Conservation (phyloP, 2,113 vertebrate genomes). For the Lepisosteus oculatus region DNA sequence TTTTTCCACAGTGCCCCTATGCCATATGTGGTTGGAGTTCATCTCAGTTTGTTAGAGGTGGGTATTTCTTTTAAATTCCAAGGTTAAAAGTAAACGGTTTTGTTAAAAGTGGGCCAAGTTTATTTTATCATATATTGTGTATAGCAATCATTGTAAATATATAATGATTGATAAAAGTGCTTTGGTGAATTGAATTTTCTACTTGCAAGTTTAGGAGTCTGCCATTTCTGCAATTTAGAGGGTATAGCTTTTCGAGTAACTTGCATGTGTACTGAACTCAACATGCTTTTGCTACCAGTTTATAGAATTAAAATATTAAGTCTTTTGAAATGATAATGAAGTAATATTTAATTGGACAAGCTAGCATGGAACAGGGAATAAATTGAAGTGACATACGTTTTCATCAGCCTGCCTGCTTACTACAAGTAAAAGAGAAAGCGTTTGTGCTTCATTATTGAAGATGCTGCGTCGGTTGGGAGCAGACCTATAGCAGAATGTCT, state of each 20-base stretch:
- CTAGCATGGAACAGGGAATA: slow-evolving; percentile 9
- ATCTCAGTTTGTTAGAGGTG: slow-evolving; percentile 95
- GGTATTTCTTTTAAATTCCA: slow-evolving; percentile 37
- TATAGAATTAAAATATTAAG: slow-evolving; percentile 13
- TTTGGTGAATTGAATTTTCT: background rate
- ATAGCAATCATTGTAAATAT: background rate
- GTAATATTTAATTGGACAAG: slow-evolving; percentile 28
- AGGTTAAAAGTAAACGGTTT: background rate
- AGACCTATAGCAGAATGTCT: slow-evolving; percentile 43
- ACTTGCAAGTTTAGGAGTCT: background rate
- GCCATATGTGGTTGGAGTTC: slow-evolving; percentile 96
- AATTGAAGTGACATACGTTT: slow-evolving; percentile 30
- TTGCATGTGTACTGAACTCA: background rate
- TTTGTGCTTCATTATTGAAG: slow-evolving; percentile 56
- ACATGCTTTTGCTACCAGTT: background rate
- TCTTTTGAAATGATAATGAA: slow-evolving; percentile 27
- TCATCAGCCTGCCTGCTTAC: slow-evolving; percentile 30
- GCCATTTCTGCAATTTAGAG: slow-evolving; percentile 2
- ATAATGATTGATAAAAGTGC: background rate
- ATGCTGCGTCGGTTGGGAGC: slow-evolving; percentile 49
- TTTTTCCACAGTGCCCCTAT: slow-evolving; percentile 82
- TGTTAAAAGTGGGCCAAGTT: background rate
- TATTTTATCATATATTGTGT: background rate
- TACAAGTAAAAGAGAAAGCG: slow-evolving; percentile 43
- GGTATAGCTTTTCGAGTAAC: background rate